phyloP scores from a whole-genome alignment of 2,888 invertebrate genomes.

The Bombylius major region DNA sequence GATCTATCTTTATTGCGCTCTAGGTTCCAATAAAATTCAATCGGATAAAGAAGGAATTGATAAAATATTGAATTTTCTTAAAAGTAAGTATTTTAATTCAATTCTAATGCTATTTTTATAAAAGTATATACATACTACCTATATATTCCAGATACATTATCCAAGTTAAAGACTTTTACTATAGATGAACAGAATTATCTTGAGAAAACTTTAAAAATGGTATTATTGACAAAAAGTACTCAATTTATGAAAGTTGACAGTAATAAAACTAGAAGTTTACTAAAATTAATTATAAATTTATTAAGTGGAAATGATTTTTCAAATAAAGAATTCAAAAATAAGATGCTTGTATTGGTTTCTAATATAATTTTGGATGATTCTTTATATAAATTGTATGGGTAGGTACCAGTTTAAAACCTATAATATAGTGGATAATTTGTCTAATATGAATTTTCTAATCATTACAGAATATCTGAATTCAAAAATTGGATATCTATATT shows the following conservation, averaged over 20 bases:
- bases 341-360: conserved; percentile 37
- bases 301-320: conserved; percentile 20
- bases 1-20: neutral
- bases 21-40: neutral
- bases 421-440: neutral
- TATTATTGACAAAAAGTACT: conserved; percentile 22
- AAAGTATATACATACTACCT: no score
- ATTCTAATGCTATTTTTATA: no score
- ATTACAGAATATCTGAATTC: conserved; percentile 31
- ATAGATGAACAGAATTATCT: neutral
- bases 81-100: no score
- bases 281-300: conserved; percentile 21
- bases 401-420: conserved; percentile 8
- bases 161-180: neutral
- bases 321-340: conserved; percentile 25
- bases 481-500: conserved; percentile 42
- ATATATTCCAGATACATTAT: neutral
- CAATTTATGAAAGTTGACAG: conserved; percentile 16
- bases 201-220: conserved; percentile 21
- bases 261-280: conserved; percentile 24
- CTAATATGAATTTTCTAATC: no score
- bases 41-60: neutral
- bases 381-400: conserved; percentile 31
- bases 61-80: neutral
- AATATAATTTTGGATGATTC: conserved; percentile 36